Conservation (phyloP, 2,888 invertebrate genomes). For the Stenolophus ochropezus region DNA sequence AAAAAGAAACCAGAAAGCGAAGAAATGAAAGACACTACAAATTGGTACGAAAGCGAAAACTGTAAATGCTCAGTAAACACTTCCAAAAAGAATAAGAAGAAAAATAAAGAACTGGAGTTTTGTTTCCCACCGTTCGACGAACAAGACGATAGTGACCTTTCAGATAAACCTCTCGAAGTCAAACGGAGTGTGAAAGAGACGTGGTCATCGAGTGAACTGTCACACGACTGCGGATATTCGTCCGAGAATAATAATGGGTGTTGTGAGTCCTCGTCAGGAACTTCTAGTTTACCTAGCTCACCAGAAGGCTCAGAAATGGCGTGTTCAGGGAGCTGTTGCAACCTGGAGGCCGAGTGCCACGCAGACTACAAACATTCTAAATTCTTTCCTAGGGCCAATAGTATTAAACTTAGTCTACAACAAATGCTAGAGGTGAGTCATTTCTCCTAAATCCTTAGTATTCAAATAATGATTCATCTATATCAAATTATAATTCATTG, state of each 20-base stretch:
- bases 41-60: slow-evolving; percentile 48
- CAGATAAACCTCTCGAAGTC: slow-evolving; percentile 60
- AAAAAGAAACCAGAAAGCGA: slow-evolving; percentile 28
- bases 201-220: slow-evolving; percentile 81
- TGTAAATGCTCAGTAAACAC: slow-evolving; percentile 41
- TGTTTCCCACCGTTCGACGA: slow-evolving; percentile 49
- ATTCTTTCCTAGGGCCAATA: slow-evolving; percentile 73
- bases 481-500: no score
- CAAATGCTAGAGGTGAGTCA: slow-evolving; percentile 85
- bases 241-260: slow-evolving; percentile 87
- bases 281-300: slow-evolving; percentile 87
- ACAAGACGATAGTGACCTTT: slow-evolving; percentile 59
- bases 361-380: slow-evolving; percentile 69
- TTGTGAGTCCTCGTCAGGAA: slow-evolving; percentile 80
- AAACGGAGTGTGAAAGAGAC: slow-evolving; percentile 73
- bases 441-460: no score
- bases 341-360: slow-evolving; percentile 77
- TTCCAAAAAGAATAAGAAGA: slow-evolving; percentile 56
- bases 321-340: slow-evolving; percentile 92
- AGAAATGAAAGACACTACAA: slow-evolving; percentile 40
- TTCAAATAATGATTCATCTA: background rate
- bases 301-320: slow-evolving; percentile 94
- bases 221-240: slow-evolving; percentile 91
- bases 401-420: slow-evolving; percentile 80
- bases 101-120: slow-evolving; percentile 34